phyloP scores from a whole-genome alignment of 92 coral and sea anemone species.

The Porites rus region DNA sequence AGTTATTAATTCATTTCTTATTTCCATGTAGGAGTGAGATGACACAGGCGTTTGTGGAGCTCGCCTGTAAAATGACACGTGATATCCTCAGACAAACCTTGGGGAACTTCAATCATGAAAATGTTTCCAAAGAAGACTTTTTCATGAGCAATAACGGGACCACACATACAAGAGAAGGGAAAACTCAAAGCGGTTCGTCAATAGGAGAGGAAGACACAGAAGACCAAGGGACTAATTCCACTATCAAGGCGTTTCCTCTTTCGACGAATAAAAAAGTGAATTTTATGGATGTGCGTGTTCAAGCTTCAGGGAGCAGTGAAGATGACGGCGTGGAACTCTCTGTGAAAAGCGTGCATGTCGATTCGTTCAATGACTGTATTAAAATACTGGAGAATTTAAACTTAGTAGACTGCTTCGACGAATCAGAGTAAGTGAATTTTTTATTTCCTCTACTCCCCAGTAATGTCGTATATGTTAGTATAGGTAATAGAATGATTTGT shows the following conservation, averaged over 20 bases:
- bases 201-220: constrained; percentile 32
- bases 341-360: constrained; percentile 86
- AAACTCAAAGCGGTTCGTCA: constrained; percentile 17
- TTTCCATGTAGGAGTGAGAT: constrained; percentile 76
- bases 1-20: too few species aligned
- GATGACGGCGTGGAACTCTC: constrained; percentile 53
- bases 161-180: constrained; percentile 2
- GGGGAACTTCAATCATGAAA: constrained; percentile 58
- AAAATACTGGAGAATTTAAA: constrained; percentile 84
- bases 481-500: too few species aligned
- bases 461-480: background rate
- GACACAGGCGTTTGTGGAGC: constrained; percentile 95
- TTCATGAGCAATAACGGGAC: background rate
- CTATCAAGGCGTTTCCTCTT: constrained; percentile 32
- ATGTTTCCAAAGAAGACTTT: constrained; percentile 6
- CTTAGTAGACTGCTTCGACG: constrained; percentile 80
- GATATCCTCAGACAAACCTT: constrained; percentile 88
- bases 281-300: constrained; percentile 72
- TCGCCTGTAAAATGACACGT: constrained; percentile 97
- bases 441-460: background rate
- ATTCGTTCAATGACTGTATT: constrained; percentile 90
- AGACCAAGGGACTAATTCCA: background rate
- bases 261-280: constrained; percentile 54
- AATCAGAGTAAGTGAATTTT: constrained; percentile 87
- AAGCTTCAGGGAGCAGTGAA: constrained; percentile 38